These are phyloP conservation scores for Stegastes partitus DNA, from an alignment of 2,113 vertebrate species.

Conservation along the genomic window DNA sequence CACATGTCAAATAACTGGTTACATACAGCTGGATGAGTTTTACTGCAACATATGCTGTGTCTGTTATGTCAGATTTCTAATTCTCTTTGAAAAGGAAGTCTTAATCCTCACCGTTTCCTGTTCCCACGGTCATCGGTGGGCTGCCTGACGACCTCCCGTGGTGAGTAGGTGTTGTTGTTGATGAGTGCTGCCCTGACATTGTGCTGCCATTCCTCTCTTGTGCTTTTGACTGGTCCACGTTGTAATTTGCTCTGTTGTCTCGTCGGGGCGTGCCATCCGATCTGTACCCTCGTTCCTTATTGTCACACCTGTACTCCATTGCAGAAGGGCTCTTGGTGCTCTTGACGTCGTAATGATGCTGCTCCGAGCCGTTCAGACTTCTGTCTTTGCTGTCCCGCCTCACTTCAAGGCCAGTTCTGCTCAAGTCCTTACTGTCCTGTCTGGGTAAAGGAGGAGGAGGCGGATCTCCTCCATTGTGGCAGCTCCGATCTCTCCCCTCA, in stretches of 20 bases:
- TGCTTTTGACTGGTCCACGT: conserved; percentile 91
- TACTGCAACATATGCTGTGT: too few species aligned
- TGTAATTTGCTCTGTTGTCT: conserved; percentile 89
- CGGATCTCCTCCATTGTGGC: conserved; percentile 72
- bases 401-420: conserved; percentile 76
- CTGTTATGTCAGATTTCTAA: too few species aligned
- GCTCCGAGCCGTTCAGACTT: conserved; percentile 74
- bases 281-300: conserved; percentile 84
- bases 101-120: conserved; percentile 87
- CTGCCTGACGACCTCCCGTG: conserved; percentile 91
- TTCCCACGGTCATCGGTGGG: conserved; percentile 89
- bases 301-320: conserved; percentile 67
- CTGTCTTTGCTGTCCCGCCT: conserved; percentile 82
- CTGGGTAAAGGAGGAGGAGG: conserved; percentile 70
- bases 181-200: conserved; percentile 86
- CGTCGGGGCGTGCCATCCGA: conserved; percentile 91
- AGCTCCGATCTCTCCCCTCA: conserved; percentile 71
- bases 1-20: background rate
- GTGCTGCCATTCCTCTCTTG: conserved; percentile 91
- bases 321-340: conserved; percentile 68
- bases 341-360: conserved; percentile 69
- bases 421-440: conserved; percentile 79
- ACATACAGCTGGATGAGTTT: background rate
- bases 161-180: conserved; percentile 88
- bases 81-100: background rate